phyloP scores from a whole-genome alignment of 2,888 invertebrate genomes.

The Lepidonotus clava region DNA sequence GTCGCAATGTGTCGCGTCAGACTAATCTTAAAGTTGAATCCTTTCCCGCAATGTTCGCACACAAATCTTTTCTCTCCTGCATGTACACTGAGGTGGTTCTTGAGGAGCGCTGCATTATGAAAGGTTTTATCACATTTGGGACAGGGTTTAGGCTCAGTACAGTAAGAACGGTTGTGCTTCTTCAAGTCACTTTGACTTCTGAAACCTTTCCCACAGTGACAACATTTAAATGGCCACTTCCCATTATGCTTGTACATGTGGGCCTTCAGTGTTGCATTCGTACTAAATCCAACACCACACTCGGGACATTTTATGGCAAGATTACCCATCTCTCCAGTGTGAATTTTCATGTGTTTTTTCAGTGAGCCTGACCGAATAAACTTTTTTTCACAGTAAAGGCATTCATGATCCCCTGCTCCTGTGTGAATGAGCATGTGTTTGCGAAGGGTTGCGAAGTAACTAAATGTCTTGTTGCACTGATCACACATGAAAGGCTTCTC shows the following conservation, averaged over 20 bases:
- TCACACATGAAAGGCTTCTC: conserved; percentile 56
- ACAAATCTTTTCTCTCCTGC: neutral
- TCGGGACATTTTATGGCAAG: conserved; percentile 53
- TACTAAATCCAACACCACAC: conserved; percentile 37
- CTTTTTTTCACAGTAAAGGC: conserved; percentile 55
- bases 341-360: conserved; percentile 59
- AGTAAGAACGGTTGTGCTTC: neutral
- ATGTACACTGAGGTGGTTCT: neutral
- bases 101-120: neutral
- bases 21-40: neutral
- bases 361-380: conserved; percentile 39
- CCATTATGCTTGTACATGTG: conserved; percentile 29
- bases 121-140: neutral
- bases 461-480: conserved; percentile 54
- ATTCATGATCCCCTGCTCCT: conserved; percentile 56
- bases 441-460: conserved; percentile 54
- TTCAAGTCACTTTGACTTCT: neutral
- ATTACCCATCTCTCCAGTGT: conserved; percentile 52
- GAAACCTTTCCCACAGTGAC: neutral
- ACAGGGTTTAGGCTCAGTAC: neutral
- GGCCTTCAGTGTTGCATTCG: neutral
- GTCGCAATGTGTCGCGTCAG: neutral
- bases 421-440: conserved; percentile 59
- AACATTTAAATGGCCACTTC: conserved; percentile 1
- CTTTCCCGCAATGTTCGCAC: neutral